phyloP scores from a whole-genome alignment of 1,140 invertebrate species.

The Aradophagus sp. region DNA sequence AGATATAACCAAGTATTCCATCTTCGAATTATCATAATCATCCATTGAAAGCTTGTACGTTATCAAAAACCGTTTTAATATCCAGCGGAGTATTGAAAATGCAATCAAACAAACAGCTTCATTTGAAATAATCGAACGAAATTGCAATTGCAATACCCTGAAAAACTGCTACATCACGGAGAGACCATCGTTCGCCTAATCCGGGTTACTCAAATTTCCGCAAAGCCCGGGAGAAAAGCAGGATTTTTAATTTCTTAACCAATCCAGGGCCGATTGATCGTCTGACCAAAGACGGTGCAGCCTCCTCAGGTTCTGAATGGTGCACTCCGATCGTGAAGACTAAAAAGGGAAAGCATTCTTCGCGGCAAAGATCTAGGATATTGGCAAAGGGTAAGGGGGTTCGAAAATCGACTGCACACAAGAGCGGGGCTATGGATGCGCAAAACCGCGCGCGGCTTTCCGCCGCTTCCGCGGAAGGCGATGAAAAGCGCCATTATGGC shows the following conservation, averaged over 20 bases:
- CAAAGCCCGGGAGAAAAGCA: too few species aligned
- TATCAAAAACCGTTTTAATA: too few species aligned
- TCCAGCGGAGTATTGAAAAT: too few species aligned
- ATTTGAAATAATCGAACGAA: too few species aligned
- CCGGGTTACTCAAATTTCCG: too few species aligned
- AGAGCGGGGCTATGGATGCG: constrained; percentile 46
- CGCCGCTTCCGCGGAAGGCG: constrained; percentile 37
- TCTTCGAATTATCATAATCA: too few species aligned
- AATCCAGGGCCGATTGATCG: constrained; percentile 10
- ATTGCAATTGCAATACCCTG: too few species aligned
- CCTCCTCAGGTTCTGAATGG: constrained; percentile 26
- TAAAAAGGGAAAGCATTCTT: constrained; percentile 39
- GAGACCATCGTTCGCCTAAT: too few species aligned
- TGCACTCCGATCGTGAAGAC: constrained; percentile 11
- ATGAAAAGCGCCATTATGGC: constrained; percentile 51
- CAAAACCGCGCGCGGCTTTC: constrained; percentile 59
- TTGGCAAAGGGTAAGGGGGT: constrained; percentile 38
- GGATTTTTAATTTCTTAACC: constrained; percentile 39
- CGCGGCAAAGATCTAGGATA: constrained; percentile 27
- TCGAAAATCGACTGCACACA: constrained; percentile 51
- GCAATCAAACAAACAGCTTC: too few species aligned
- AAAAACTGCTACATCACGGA: too few species aligned
- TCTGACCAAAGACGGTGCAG: constrained; percentile 27
- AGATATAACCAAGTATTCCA: too few species aligned
- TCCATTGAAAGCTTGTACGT: too few species aligned